These are phyloP conservation scores for Drosophila paucipuncta DNA, from an alignment of 2,888 invertebrate genomes.

Conservation along the genomic window DNA sequence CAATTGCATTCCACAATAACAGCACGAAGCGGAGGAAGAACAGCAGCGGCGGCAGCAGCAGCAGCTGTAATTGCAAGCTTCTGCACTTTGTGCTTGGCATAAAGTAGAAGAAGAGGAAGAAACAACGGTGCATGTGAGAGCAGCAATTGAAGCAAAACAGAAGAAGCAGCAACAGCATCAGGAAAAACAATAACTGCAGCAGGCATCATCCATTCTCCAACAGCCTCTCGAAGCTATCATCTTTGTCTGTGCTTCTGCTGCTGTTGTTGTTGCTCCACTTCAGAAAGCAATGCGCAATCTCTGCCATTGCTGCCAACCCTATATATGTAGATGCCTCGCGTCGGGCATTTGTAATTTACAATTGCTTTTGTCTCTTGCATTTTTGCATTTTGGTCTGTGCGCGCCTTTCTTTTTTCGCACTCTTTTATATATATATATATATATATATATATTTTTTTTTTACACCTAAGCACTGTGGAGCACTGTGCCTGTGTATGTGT, in stretches of 20 bases:
- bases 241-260: slow-evolving; percentile 52
- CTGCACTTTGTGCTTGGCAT: slow-evolving; percentile 57
- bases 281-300: slow-evolving; percentile 73
- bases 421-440: slow-evolving; percentile 18
- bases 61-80: slow-evolving; percentile 65
- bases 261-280: slow-evolving; percentile 62
- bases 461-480: slow-evolving; percentile 40
- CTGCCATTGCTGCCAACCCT: slow-evolving; percentile 41
- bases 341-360: slow-evolving; percentile 71
- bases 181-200: slow-evolving; percentile 13
- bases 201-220: slow-evolving; percentile 29
- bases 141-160: slow-evolving; percentile 52
- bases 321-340: slow-evolving; percentile 13
- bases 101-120: slow-evolving; percentile 36
- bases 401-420: slow-evolving; percentile 42
- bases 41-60: slow-evolving; percentile 26
- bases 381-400: slow-evolving; percentile 53
- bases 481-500: slow-evolving; percentile 13
- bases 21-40: slow-evolving; percentile 26
- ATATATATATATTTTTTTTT: slow-evolving; percentile 5
- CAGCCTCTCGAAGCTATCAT: slow-evolving; percentile 59
- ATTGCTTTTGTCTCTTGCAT: slow-evolving; percentile 66
- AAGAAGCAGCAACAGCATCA: slow-evolving; percentile 10
- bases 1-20: slow-evolving; percentile 60
- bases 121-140: slow-evolving; percentile 30